Base-by-base conservation (phyloP, 2,888 invertebrate genomes). In the Meganola albula region DNA sequence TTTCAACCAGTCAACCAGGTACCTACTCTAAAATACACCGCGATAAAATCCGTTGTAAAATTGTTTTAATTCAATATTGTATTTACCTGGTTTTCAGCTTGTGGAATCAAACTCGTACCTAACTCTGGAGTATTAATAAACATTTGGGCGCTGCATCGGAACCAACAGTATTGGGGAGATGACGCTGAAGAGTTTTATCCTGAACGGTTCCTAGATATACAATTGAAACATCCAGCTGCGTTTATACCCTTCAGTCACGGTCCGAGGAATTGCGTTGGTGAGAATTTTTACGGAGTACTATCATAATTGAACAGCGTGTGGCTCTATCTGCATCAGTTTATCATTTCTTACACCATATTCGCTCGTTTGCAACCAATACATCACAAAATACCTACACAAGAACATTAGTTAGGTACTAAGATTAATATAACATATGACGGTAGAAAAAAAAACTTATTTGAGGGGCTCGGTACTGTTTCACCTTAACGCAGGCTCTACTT, bases 171-270 rank as follows among this genome's bases (percentile, higher is more conserved):
- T 40, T 76, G 76, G 75, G 74, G 74, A 0, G 22, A 37, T 0
- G 66, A 74, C 18, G 64, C 62, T 0, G 61, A 70, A 2, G 23
- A 40, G 34, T 75, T 71, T 43, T 39, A 51, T 2, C 76, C 75
- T 0, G 71, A 72, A 2, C 47, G 75, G 3, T 76, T 75, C 40
- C 23, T 68, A 0, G 48, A 47, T 2, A 7, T 41, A 0, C 27
- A 49, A 1, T 45, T 37, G 3, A 34, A 32, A 5, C 58, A 71
- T 22, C 58, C 66, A 1, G 53, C 49, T 2, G 60, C 64, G 0
- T 74, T 53, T 33, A 44, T 72, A 9, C 51, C 69, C 0, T 75
- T 74, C 31, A 70, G 72, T 12, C 36, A 53, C 9, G 71, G 72
- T 11, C 58, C 66, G 0, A 58, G 74, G 26, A 58, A 53, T 27